phyloP scores from a whole-genome alignment of 2,797 vertebrate species.

The Tamandua tetradactyla region DNA sequence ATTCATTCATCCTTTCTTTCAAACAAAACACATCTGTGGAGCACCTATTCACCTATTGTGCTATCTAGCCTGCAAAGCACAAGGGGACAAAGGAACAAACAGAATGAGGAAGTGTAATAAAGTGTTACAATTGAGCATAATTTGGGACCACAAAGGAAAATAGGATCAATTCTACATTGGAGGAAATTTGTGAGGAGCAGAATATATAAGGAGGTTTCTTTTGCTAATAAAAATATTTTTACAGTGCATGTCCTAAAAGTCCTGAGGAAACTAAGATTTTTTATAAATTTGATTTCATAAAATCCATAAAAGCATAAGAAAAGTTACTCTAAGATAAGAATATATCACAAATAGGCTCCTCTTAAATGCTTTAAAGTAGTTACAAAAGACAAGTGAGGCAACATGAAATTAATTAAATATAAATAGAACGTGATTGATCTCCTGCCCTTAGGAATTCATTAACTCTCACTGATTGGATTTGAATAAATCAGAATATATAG shows the following conservation, averaged over 20 bases:
- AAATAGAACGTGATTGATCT: conserved; percentile 76
- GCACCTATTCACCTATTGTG: neutral
- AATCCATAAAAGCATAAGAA: neutral
- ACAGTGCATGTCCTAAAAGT: neutral
- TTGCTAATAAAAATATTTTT: conserved; percentile 38
- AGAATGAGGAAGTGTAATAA: neutral
- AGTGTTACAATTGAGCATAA: neutral
- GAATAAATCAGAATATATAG: conserved; percentile 71
- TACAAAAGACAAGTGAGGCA: conserved; percentile 62
- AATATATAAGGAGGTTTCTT: neutral
- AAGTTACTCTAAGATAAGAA: conserved; percentile 47
- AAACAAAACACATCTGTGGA: neutral
- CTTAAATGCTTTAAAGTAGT: conserved; percentile 61
- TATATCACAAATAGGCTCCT: conserved; percentile 15
- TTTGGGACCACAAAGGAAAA: neutral
- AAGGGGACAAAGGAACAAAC: neutral
- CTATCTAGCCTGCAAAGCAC: neutral
- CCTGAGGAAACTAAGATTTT: conserved; percentile 20
- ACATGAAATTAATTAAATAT: conserved; percentile 76
- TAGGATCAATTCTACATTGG: neutral
- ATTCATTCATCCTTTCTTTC: neutral
- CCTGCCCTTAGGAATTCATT: conserved; percentile 74
- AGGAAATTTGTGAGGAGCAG: neutral
- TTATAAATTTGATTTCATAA: conserved; percentile 4
- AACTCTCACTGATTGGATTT: conserved; percentile 69